A percentile compares a stretch with the other conserved stretches of the same genome.
phyloP scores from a whole-genome alignment of 2,888 invertebrate species.

The Hirtodrosophila confusa region DNA sequence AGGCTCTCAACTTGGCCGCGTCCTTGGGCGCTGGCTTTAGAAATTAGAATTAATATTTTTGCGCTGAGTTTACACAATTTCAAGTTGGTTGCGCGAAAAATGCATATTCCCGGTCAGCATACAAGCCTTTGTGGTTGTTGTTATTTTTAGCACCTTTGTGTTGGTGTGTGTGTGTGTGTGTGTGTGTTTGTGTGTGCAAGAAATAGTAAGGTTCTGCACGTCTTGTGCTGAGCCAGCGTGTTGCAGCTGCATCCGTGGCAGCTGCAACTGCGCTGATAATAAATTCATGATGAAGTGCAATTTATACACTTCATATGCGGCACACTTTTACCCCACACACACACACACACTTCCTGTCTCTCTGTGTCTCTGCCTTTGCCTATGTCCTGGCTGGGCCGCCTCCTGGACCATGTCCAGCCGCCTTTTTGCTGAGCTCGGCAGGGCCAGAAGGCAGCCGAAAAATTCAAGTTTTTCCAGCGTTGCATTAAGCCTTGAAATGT shows the following conservation, averaged over 20 bases:
- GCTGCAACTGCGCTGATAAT: constrained; percentile 75
- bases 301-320: constrained; percentile 78
- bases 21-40: constrained; percentile 42
- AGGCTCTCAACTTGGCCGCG: background rate
- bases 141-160: constrained; percentile 36
- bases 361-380: background rate
- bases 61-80: constrained; percentile 72
- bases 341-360: background rate
- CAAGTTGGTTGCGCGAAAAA: constrained; percentile 75
- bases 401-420: constrained; percentile 36
- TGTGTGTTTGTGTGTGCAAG: constrained; percentile 19
- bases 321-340: constrained; percentile 15
- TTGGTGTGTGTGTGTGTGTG: constrained; percentile 17
- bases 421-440: constrained; percentile 61
- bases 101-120: constrained; percentile 66
- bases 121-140: constrained; percentile 27
- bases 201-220: constrained; percentile 49
- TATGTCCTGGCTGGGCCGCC: constrained; percentile 2
- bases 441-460: constrained; percentile 28
- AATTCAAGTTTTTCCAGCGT: constrained; percentile 49
- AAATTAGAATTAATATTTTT: constrained; percentile 78
- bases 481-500: constrained; percentile 68
- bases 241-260: constrained; percentile 64
- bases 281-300: constrained; percentile 79
- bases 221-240: constrained; percentile 74